Evolutionary conservation across 1,140 invertebrate species (phyloP).

Genomic region (Chymomyza costata): DNA sequence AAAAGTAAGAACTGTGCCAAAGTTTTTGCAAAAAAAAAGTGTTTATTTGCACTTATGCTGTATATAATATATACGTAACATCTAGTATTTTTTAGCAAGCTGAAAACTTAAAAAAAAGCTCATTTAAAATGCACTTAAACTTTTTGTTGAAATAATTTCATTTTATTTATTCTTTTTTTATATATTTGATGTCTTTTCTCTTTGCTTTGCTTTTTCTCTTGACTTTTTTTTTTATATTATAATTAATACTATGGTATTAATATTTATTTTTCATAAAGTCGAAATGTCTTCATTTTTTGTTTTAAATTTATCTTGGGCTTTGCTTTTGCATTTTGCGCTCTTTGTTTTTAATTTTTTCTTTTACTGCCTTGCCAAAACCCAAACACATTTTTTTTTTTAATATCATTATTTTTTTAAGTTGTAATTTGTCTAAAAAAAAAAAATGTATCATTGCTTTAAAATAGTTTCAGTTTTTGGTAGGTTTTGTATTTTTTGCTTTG

Average conservation of each 20-base stretch:
- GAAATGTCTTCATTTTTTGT: constrained; percentile 39
- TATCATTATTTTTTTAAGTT: constrained; percentile 35
- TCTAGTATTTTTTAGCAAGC: no score
- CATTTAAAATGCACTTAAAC: constrained; percentile 10
- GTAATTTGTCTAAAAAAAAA: constrained; percentile 43
- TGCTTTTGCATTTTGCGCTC: constrained; percentile 4
- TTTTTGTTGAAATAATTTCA: constrained; percentile 63
- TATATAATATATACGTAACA: no score
- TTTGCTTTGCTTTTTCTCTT: constrained; percentile 2
- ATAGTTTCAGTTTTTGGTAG: constrained; percentile 24
- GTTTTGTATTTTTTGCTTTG: background rate
- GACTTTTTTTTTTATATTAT: constrained; percentile 12
- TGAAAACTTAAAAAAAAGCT: background rate
- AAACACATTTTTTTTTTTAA: constrained; percentile 22
- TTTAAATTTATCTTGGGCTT: constrained; percentile 32
- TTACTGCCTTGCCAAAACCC: no score
- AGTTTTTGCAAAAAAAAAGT: no score
- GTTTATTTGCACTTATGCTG: no score
- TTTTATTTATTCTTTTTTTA: constrained; percentile 42
- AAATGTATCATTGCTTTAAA: constrained; percentile 56
- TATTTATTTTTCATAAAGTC: constrained; percentile 41
- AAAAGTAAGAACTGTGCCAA: no score
- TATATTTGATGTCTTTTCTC: constrained; percentile 58
- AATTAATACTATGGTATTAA: constrained; percentile 38
- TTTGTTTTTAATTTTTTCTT: no score